These are phyloP conservation scores for Ylistrum balloti DNA, from an alignment of 1,140 invertebrate genomes.

Conservation along the genomic window DNA sequence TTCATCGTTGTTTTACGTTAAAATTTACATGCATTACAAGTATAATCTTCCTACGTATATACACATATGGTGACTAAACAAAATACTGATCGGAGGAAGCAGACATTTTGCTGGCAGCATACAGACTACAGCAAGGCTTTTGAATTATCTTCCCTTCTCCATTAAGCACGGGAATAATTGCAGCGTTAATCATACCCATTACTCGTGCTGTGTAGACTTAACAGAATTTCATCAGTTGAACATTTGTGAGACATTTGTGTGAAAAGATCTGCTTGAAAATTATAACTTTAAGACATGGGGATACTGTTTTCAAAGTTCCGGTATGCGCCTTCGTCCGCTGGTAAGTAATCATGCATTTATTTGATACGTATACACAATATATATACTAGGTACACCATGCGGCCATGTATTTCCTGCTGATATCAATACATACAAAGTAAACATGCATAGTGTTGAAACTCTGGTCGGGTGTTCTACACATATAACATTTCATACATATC, in stretches of 20 bases:
- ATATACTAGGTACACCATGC: neutral
- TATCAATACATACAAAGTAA: neutral
- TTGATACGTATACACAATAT: neutral
- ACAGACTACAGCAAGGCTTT: conserved; percentile 24
- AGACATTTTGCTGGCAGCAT: conserved; percentile 1
- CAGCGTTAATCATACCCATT: neutral
- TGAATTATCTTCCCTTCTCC: conserved; percentile 26
- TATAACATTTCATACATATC: neutral
- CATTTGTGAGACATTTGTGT: neutral
- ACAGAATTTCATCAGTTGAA: neutral
- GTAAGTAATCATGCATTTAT: neutral
- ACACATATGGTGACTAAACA: neutral
- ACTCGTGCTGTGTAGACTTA: neutral
- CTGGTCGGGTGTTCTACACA: neutral
- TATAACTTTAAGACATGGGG: neutral
- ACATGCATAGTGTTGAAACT: neutral
- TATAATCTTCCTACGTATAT: neutral
- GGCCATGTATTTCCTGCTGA: neutral
- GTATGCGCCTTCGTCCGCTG: neutral
- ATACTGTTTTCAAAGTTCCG: conserved; percentile 39
- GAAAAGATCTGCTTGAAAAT: neutral
- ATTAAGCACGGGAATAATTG: conserved; percentile 10
- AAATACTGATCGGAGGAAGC: conserved; percentile 24
- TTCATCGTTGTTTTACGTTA: neutral
- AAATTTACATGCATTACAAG: neutral